A percentile compares a stretch with the other conserved stretches of the same genome.
phyloP scores from a whole-genome alignment of 2,113 vertebrate genomes.

The Mustelus asterias region DNA sequence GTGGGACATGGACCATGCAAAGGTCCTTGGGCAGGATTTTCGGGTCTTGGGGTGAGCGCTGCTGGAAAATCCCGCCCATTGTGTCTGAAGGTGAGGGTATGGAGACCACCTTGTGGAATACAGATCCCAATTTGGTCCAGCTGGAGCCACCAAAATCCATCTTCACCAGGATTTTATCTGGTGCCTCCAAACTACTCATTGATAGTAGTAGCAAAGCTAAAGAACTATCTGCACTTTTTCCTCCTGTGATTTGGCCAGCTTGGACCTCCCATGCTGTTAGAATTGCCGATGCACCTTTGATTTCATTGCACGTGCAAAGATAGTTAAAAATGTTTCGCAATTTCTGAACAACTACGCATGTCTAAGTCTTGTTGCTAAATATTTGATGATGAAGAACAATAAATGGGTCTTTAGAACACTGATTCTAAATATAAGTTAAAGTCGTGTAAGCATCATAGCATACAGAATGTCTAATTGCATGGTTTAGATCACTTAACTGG shows the following conservation, averaged over 20 bases:
- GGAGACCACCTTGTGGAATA: too few relatives aligned
- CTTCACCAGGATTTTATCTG: too few relatives aligned
- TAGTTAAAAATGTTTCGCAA: background rate
- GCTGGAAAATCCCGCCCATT: too few relatives aligned
- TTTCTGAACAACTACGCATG: background rate
- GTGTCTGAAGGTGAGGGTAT: too few relatives aligned
- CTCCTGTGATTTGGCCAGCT: background rate
- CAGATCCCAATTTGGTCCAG: too few relatives aligned
- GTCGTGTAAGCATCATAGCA: background rate
- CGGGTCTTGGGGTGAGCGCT: too few relatives aligned
- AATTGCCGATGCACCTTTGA: background rate
- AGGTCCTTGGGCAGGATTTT: too few relatives aligned
- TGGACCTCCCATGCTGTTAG: background rate
- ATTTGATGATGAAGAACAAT: background rate
- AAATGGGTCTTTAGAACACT: background rate
- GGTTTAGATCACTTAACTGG: background rate
- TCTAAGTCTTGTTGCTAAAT: background rate
- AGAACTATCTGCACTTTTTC: background rate
- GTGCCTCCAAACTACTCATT: too few relatives aligned
- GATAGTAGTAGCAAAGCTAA: too few relatives aligned
- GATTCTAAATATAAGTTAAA: background rate
- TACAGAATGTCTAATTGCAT: background rate
- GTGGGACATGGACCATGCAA: too few relatives aligned
- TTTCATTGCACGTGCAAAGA: background rate
- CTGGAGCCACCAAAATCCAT: too few relatives aligned